Base-by-base conservation (phyloP, 2,113 vertebrate species). In the Catharus fuscescens region DNA sequence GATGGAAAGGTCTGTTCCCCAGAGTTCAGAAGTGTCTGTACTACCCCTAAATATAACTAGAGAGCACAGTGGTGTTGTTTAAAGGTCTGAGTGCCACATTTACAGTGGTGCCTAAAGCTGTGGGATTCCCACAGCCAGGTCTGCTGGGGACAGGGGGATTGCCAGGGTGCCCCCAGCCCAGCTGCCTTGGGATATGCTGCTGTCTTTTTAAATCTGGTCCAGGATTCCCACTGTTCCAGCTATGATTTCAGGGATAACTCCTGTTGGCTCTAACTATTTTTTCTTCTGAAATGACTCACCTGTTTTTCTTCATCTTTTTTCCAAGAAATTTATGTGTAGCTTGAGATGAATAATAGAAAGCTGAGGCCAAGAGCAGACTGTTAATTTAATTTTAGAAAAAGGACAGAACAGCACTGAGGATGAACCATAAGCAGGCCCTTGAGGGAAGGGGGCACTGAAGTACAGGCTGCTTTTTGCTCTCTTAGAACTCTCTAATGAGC, bases 261-360 rank as follows among this genome's bases (percentile, higher is more conserved):
- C 45, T 29, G 40, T 9, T 69, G 54, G 26, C 18, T 82, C 29
- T 28, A 62, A 36, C 15, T 1, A 24, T 42, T 84, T 95, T 76
- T 92, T 34, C 28, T 60, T 64, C 70, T 84, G 83, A 79, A 93
- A 93, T 95, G 89, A 93, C 89, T 96, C 93, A 92, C 85, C 85
- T 95, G 66, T 79, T 95, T 94, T 88, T 91, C 90, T 88, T 72
- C 62, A 71, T 64, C 56, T 28, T 93, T 87, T 87, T 92, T 71
- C 94, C 71, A 85, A 80, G 50, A 86, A 94, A 94, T 76, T 54
- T 82, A 71, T 31, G 14, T 73, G 60, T 54, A 84, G 71, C 79
- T 86, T 70, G 87, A 94, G 74, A 89, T 90, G 91, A 92, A 48
- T 76, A 94, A 92, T 69, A 92, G 87, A 90, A 89, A 92, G 42